These are phyloP conservation scores for Hippopotamyrus pictus DNA, from an alignment of 2,797 vertebrate genomes.

Conservation along the genomic window DNA sequence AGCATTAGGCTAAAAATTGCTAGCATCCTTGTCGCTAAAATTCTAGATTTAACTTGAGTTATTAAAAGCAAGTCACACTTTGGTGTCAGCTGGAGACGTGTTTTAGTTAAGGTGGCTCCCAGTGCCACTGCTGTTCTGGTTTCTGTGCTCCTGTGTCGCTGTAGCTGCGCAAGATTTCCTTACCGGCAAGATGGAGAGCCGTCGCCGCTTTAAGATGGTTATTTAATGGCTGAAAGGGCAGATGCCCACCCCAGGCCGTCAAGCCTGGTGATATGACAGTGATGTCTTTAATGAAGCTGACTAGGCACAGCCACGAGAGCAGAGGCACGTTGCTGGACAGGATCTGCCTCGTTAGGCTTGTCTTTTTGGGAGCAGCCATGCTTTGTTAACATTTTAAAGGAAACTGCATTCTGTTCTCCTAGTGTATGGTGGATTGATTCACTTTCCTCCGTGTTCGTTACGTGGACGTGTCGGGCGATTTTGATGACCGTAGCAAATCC, in stretches of 20 bases:
- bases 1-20: neutral
- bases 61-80: neutral
- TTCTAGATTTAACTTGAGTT: neutral
- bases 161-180: neutral
- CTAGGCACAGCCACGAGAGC: conserved; percentile 35
- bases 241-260: conserved; percentile 37
- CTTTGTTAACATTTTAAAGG: neutral
- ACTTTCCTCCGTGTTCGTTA: neutral
- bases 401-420: neutral
- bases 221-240: conserved; percentile 40
- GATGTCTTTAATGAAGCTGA: conserved; percentile 71
- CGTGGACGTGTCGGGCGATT: neutral
- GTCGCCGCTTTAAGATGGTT: neutral
- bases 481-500: neutral
- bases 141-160: neutral
- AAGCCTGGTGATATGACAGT: conserved; percentile 62
- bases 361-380: neutral
- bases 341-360: neutral
- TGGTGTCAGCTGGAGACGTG: neutral
- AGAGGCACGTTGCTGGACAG: neutral
- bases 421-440: neutral
- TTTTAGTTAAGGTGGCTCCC: neutral
- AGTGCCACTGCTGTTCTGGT: neutral
- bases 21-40: neutral
- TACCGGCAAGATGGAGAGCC: neutral